These are phyloP conservation scores for Exocentrus adspersus DNA, from an alignment of 2,888 invertebrate genomes.

Conservation along the genomic window DNA sequence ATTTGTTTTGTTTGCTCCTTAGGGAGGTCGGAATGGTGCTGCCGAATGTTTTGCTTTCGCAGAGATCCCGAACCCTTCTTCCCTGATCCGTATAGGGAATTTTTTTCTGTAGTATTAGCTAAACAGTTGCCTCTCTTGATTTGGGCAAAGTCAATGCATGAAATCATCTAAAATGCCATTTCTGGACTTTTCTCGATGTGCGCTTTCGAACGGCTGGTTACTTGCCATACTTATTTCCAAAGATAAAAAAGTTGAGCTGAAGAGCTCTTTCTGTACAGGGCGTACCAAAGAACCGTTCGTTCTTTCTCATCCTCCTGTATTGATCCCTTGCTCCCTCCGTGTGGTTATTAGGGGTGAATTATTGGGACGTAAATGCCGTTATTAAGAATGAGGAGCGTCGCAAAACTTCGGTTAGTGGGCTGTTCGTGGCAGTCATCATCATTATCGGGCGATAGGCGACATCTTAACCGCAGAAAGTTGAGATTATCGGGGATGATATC, in stretches of 20 bases:
- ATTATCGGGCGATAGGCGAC: slow-evolving; percentile 55
- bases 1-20: slow-evolving; percentile 49
- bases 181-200: no score
- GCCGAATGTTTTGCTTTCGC: neutral
- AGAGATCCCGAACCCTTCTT: no score
- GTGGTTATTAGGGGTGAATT: slow-evolving; percentile 17
- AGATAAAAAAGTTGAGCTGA: no score
- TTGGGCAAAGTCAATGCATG: no score
- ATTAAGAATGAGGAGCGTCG: slow-evolving; percentile 32
- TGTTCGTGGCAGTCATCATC: slow-evolving; percentile 52
- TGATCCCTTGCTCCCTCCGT: neutral
- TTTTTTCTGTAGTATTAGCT: no score
- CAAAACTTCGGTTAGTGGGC: slow-evolving; percentile 36
- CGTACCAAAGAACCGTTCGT: no score
- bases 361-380: slow-evolving; percentile 28
- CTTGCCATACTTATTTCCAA: no score
- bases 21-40: neutral
- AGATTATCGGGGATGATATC: slow-evolving; percentile 57
- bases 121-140: no score
- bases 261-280: no score
- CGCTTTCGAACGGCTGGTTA: no score
- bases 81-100: no score
- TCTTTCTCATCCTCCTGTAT: neutral
- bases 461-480: slow-evolving; percentile 57
- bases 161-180: no score